Evolutionary conservation across 1,140 invertebrate genomes (phyloP), one percentile per base, ranked within the genome.

Genomic region (Myzus persicae): DNA sequence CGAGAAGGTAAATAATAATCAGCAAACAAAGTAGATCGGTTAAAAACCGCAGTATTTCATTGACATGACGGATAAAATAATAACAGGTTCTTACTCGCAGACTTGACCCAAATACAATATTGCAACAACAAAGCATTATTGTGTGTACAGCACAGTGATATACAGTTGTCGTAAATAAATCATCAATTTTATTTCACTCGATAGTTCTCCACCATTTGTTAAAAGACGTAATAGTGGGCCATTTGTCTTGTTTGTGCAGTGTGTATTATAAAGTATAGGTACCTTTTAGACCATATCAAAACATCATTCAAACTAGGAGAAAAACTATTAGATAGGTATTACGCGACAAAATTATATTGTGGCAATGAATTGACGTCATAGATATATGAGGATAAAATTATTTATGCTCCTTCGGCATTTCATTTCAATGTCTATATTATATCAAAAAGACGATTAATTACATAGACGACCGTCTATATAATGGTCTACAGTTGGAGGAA

Each of bases 1-100:
- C 8, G 81, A 40, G 36, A 82, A 82, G 81, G 81, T 40, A 40
- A 82, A 82, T 82, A 40, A 82, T 82, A 82, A 82, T 82, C 22
- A 36, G 81, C 81, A 82, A 82, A 82, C 84, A 18, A 46, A 87
- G 31, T 44, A 31, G 5, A 20, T 87, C 42, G 84, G 84, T 48
- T n/a, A 88, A 88, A 88, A 88, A 88, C 42, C 85, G n/a, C 85
- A 88, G 44, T 36, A 44, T 88, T 88, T 88, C 85, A 88, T 88
- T 88, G 85, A 88, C 85, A 88, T 46, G 85, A 46, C 85, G 24
- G 31, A 22, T 48, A 48, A 88, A 88, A 88, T 88, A 84, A 84
- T 84, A 88, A 88, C 85, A 46, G 85, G 85, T 88, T 88, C 85
- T 88, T 46, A 88, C 85, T 88, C 42, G 42, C 85, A 46, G 85